These are phyloP conservation scores for Protaetia brevitarsis DNA, from an alignment of 1,140 invertebrate genomes.

Conservation along the genomic window DNA sequence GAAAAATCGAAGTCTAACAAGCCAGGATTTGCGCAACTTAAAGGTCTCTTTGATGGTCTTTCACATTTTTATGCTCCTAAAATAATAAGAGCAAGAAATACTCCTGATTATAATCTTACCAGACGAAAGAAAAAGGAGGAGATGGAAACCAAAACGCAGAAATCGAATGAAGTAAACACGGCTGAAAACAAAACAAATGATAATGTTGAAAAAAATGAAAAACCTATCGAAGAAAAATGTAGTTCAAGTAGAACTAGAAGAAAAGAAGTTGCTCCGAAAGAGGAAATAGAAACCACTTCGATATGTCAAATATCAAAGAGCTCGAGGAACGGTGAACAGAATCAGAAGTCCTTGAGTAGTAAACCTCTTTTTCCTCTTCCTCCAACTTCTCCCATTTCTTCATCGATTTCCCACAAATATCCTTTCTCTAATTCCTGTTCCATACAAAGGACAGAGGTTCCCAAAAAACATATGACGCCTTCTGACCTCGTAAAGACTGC, in stretches of 20 bases:
- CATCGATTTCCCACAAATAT: neutral
- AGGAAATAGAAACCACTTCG: neutral
- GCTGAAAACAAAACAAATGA: neutral
- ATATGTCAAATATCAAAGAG: constrained; percentile 1
- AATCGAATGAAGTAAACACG: neutral
- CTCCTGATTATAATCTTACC: constrained; percentile 54
- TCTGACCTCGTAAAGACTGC: constrained; percentile 64
- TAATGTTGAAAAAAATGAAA: neutral
- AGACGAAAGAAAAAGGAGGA: constrained; percentile 44
- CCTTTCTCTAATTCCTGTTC: neutral
- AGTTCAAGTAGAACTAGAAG: neutral
- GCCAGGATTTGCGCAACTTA: constrained; percentile 56
- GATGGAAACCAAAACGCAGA: neutral
- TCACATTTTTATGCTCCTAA: constrained; percentile 73
- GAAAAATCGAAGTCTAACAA: constrained; percentile 40
- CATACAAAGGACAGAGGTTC: neutral
- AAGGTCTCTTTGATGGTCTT: constrained; percentile 77
- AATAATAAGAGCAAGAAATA: constrained; percentile 38
- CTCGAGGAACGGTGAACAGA: neutral
- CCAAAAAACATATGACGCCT: constrained; percentile 53
- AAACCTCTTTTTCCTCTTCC: constrained; percentile 11
- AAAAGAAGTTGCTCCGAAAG: neutral
- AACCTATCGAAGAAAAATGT: neutral
- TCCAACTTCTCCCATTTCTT: neutral
- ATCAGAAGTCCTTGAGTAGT: constrained; percentile 9